phyloP scores from a whole-genome alignment of 1,140 invertebrate species.

The Psix sp. region DNA sequence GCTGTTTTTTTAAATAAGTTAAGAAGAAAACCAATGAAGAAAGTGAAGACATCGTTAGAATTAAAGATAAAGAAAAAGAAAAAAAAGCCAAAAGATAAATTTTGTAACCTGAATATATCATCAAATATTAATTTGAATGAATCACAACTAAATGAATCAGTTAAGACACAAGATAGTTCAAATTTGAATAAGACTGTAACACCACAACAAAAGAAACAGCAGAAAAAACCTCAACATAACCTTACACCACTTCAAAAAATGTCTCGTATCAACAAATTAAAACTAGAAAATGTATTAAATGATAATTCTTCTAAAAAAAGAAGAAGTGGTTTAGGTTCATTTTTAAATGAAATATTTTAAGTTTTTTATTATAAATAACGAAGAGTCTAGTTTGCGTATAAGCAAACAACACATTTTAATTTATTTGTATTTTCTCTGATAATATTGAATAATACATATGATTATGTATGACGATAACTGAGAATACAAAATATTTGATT shows the following conservation, averaged over 20 bases:
- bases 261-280: constrained; percentile 59
- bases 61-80: constrained; percentile 63
- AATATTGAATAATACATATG: no score
- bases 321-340: constrained; percentile 56
- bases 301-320: constrained; percentile 25
- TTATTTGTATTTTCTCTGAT: constrained; percentile 2
- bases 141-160: constrained; percentile 2
- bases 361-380: constrained; percentile 9
- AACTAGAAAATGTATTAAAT: constrained; percentile 62
- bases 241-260: constrained; percentile 54
- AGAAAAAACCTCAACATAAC: constrained; percentile 16
- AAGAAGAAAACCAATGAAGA: constrained; percentile 42
- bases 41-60: neutral
- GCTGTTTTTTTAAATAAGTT: constrained; percentile 61
- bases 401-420: neutral
- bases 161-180: neutral
- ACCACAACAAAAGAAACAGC: constrained; percentile 7
- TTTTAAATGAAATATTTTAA: constrained; percentile 59
- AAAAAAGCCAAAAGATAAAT: constrained; percentile 65
- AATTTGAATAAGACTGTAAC: constrained; percentile 17
- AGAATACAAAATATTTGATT: no score
- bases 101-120: constrained; percentile 68
- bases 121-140: constrained; percentile 11
- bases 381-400: constrained; percentile 2
- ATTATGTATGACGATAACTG: no score